These are phyloP conservation scores for Dendrolimus pini DNA, from an alignment of 2,888 invertebrate genomes.

Conservation along the genomic window DNA sequence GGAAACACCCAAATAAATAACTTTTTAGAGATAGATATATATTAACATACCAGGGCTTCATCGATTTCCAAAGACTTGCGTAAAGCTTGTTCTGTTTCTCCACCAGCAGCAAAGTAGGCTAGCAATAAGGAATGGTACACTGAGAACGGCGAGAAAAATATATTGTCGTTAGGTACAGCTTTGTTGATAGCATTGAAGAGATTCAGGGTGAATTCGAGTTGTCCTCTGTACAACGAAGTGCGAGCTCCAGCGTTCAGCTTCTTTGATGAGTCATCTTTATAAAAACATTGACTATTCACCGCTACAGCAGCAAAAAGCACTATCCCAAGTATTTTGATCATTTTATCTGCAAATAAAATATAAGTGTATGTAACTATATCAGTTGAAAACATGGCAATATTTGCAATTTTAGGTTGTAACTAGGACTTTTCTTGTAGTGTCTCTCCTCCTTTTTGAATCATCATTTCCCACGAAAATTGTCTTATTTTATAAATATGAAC, in stretches of 20 bases:
- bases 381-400: not conserved
- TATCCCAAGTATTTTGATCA: constrained; percentile 41
- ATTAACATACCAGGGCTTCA: constrained; percentile 62
- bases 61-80: constrained; percentile 79
- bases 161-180: constrained; percentile 81
- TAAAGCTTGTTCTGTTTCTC: constrained; percentile 81
- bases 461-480: no score
- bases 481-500: no score
- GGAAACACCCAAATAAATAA: no score
- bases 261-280: constrained; percentile 58
- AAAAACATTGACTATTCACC: constrained; percentile 59
- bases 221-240: constrained; percentile 53
- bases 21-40: no score
- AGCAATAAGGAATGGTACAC: constrained; percentile 87
- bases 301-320: constrained; percentile 34
- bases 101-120: constrained; percentile 86
- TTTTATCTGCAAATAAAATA: constrained; percentile 33
- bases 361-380: not conserved
- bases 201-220: constrained; percentile 82
- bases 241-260: constrained; percentile 58
- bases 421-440: no score
- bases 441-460: no score
- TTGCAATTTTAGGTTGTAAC: not conserved
- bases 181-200: constrained; percentile 81
- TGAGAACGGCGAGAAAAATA: constrained; percentile 93